Evolutionary conservation across 2,797 vertebrate genomes (phyloP).

Genomic region (Pseudomugil gertrudae): DNA sequence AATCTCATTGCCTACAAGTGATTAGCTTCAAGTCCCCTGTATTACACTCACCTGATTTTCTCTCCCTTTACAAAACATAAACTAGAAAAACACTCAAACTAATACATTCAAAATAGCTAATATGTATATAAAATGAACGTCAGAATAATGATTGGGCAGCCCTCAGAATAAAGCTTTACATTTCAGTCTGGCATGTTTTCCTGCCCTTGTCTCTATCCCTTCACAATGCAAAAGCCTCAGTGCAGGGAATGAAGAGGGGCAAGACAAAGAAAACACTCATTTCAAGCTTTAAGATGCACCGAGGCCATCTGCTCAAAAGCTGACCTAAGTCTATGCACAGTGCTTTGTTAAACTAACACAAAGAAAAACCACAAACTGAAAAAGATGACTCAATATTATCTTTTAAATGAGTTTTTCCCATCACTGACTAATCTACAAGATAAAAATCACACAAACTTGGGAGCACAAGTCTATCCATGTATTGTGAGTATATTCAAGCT

Average conservation of each 20-base stretch:
- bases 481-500: constrained; percentile 66
- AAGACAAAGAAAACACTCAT: constrained; percentile 25
- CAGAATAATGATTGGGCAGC: constrained; percentile 25
- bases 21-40: constrained; percentile 31
- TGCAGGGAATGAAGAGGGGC: constrained; percentile 18
- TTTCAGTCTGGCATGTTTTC: constrained; percentile 1
- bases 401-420: constrained; percentile 36
- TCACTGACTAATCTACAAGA: constrained; percentile 49
- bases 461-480: constrained; percentile 61
- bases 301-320: constrained; percentile 28
- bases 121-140: constrained; percentile 19
- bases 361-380: constrained; percentile 41
- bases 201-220: constrained; percentile 19
- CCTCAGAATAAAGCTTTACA: constrained; percentile 8
- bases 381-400: constrained; percentile 39
- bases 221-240: constrained; percentile 17
- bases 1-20: constrained; percentile 14
- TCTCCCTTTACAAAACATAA: constrained; percentile 13
- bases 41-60: constrained; percentile 13
- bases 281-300: constrained; percentile 34
- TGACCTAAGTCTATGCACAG: constrained; percentile 60
- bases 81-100: constrained; percentile 16
- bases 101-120: constrained; percentile 47
- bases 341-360: constrained; percentile 35
- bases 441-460: constrained; percentile 62